phyloP scores from a whole-genome alignment of 2,113 vertebrate species.

The Rhinoderma darwinii region DNA sequence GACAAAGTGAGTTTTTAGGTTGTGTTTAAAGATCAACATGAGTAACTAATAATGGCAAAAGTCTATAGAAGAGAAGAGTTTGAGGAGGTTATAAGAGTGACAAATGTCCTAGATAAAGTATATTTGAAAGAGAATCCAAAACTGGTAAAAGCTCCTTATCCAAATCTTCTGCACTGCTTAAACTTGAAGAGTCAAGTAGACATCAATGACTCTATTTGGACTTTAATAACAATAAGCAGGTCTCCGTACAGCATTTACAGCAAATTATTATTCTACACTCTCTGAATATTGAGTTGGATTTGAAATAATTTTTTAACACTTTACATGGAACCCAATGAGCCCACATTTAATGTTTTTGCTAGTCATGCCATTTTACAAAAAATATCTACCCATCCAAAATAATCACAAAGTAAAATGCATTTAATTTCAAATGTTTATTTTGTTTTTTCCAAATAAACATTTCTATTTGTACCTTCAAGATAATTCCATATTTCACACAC shows the following conservation, averaged over 20 bases:
- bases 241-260: not conserved
- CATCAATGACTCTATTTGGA: not conserved
- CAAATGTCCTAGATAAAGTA: not conserved
- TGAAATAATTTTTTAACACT: not conserved
- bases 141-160: too few species aligned
- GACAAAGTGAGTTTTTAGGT: too few species aligned
- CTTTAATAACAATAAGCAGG: not conserved
- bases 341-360: not conserved
- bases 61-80: too few species aligned
- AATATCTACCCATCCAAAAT: not conserved
- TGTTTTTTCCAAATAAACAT: not conserved
- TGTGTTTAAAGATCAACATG: too few species aligned
- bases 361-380: not conserved
- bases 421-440: not conserved
- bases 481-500: not conserved
- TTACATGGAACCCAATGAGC: not conserved
- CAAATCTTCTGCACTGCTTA: too few species aligned
- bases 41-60: too few species aligned
- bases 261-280: not conserved
- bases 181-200: not conserved
- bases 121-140: too few species aligned
- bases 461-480: not conserved
- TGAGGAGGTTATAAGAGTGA: too few species aligned
- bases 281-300: not conserved
- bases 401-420: not conserved